Conservation (phyloP, 1,140 invertebrate species). For the Heterodera schachtii region DNA sequence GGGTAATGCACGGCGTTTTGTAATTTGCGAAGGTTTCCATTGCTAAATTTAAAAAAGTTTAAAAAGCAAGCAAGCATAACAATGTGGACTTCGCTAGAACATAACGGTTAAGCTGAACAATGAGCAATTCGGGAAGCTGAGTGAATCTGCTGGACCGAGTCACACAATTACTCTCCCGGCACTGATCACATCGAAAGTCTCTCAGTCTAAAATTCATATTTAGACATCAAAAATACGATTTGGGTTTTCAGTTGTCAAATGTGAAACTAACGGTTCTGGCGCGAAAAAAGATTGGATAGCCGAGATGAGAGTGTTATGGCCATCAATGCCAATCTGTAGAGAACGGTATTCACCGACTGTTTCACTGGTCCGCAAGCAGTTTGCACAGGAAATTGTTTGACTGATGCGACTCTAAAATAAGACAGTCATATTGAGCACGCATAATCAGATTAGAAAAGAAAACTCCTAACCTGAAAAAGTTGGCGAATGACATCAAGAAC, state of each 20-base stretch:
- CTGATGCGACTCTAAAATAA: slow-evolving; percentile 43
- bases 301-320: slow-evolving; percentile 41
- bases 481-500: slow-evolving; percentile 27
- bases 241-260: not conserved
- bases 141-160: slow-evolving; percentile 27
- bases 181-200: slow-evolving; percentile 52
- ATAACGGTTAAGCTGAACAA: slow-evolving; percentile 60
- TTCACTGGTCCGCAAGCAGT: slow-evolving; percentile 39
- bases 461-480: slow-evolving; percentile 42
- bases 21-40: slow-evolving; percentile 49
- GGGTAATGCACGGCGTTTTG: slow-evolving; percentile 53
- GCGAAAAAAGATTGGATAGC: slow-evolving; percentile 52
- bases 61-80: not conserved
- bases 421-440: slow-evolving; percentile 13
- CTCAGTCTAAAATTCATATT: slow-evolving; percentile 29
- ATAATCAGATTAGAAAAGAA: not conserved
- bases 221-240: too few species aligned
- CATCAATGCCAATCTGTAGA: slow-evolving; percentile 54
- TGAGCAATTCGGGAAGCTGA: slow-evolving; percentile 52
- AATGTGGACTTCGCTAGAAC: slow-evolving; percentile 48
- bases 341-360: slow-evolving; percentile 44
- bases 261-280: slow-evolving; percentile 47
- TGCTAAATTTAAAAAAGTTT: slow-evolving; percentile 38
- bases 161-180: slow-evolving; percentile 39
- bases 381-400: slow-evolving; percentile 39